Conservation (phyloP, 2,113 vertebrate species). For the Dromiciops gliroides region DNA sequence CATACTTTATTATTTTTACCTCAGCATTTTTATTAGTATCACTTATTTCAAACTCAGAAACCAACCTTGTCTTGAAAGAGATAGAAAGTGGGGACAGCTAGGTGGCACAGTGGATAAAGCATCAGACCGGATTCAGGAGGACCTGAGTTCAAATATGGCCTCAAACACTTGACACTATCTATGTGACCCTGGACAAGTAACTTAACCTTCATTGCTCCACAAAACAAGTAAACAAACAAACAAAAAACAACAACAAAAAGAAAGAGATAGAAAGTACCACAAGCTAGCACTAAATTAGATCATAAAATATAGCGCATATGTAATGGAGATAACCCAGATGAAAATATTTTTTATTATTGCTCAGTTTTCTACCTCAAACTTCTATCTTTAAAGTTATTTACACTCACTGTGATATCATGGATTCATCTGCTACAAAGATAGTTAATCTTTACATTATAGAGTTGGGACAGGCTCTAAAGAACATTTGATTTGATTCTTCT, state of each 20-base stretch:
- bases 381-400: neutral
- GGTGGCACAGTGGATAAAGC: too few species aligned
- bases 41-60: neutral
- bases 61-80: neutral
- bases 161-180: too few species aligned
- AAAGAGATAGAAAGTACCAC: too few species aligned
- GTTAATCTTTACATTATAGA: neutral
- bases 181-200: too few species aligned
- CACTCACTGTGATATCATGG: neutral
- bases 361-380: neutral
- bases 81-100: too few species aligned
- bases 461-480: neutral
- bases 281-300: neutral
- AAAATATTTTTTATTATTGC: neutral
- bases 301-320: neutral
- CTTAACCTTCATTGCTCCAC: too few species aligned
- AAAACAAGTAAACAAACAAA: too few species aligned
- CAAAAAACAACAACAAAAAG: too few species aligned
- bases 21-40: neutral
- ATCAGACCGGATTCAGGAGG: too few species aligned
- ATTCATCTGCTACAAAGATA: neutral
- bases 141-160: too few species aligned
- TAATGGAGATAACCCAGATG: neutral
- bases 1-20: neutral
- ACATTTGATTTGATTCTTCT: neutral